These are phyloP conservation scores for Danaus chrysippus DNA, from an alignment of 2,888 invertebrate species.

Conservation along the genomic window DNA sequence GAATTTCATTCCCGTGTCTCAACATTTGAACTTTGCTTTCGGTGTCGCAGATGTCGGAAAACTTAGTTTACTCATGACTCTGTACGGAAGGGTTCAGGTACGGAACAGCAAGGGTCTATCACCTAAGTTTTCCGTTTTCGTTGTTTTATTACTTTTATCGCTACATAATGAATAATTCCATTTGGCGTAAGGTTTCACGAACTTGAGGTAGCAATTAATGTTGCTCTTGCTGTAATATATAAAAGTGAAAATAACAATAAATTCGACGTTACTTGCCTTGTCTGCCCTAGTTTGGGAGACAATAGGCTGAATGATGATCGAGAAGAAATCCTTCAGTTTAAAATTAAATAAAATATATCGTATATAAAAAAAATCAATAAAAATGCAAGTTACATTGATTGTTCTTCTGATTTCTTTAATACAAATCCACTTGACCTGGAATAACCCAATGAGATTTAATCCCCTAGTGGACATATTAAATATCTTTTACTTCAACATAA, in stretches of 20 bases:
- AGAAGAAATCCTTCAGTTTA: no score
- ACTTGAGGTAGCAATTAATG: conserved; percentile 18
- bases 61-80: conserved; percentile 36
- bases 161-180: conserved; percentile 27
- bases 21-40: conserved; percentile 57
- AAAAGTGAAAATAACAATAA: not conserved
- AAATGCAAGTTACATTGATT: no score
- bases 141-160: conserved; percentile 28
- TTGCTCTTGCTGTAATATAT: conserved; percentile 13
- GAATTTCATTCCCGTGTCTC: conserved; percentile 58
- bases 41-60: conserved; percentile 41
- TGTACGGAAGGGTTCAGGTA: conserved; percentile 31
- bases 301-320: conserved; percentile 10
- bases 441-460: conserved; percentile 37
- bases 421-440: conserved; percentile 26
- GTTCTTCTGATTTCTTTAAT: no score
- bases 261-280: conserved; percentile 3
- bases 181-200: conserved; percentile 25
- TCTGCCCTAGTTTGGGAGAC: conserved; percentile 11
- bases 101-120: conserved; percentile 31
- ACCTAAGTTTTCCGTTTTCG: conserved; percentile 31
- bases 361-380: no score
- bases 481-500: conserved; percentile 31
- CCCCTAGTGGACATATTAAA: conserved; percentile 32
- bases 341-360: no score